Conservation (phyloP, 2,113 vertebrate genomes). For the Psilopsiagon aymara region DNA sequence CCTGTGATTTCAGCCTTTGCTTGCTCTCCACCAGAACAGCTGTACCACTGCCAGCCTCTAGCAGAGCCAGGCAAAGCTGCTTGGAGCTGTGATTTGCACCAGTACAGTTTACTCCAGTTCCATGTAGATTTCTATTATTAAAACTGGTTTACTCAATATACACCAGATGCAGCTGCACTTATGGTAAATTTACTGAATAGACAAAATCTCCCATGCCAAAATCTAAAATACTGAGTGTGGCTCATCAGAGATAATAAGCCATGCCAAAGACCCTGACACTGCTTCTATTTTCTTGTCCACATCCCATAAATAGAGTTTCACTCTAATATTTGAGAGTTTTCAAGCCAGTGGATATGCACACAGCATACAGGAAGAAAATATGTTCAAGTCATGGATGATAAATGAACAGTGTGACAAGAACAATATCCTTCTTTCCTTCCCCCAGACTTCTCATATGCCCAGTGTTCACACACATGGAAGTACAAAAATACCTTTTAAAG, state of each 20-base stretch:
- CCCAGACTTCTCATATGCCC: not conserved
- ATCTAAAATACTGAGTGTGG: not conserved
- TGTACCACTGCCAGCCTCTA: not conserved
- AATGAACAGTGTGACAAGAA: not conserved
- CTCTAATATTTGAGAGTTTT: not conserved
- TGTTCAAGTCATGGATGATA: not conserved
- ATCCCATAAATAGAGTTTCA: not conserved
- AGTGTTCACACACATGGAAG: not conserved
- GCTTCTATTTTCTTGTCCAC: constrained; percentile 10
- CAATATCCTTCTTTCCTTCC: not conserved
- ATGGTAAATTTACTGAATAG: not conserved
- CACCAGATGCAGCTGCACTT: not conserved
- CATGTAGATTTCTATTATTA: not conserved
- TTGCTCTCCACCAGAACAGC: not conserved
- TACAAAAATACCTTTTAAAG: not conserved
- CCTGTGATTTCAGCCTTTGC: constrained; percentile 25
- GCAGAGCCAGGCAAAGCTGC: not conserved
- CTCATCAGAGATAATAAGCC: not conserved
- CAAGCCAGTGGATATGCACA: not conserved
- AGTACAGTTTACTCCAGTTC: not conserved
- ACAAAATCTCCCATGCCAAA: not conserved
- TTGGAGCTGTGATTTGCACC: not conserved
- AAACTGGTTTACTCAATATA: not conserved
- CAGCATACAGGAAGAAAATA: not conserved
- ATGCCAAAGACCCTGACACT: not conserved